Evolutionary conservation across 1,140 invertebrate species (phyloP).

Genomic region (Leptinotarsa defecta): DNA sequence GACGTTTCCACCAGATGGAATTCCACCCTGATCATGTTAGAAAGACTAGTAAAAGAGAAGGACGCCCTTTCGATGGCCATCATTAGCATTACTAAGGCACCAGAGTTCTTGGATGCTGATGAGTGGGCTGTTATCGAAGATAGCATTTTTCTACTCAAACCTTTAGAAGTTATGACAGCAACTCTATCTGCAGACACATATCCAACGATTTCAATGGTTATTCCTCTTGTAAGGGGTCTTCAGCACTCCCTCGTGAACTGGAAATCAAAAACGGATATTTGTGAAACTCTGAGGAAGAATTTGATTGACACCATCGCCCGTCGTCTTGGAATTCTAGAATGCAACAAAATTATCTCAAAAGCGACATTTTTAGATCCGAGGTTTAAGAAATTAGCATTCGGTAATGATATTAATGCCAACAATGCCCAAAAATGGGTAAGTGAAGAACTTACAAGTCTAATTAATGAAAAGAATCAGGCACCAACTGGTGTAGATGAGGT

Average conservation of each 20-base stretch:
- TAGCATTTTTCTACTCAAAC: not conserved
- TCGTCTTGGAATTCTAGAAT: constrained; percentile 42
- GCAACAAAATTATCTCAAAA: constrained; percentile 42
- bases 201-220: not conserved
- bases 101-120: too few species aligned
- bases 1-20: constrained; percentile 32
- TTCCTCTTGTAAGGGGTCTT: not conserved
- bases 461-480: constrained; percentile 10
- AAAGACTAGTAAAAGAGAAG: too few species aligned
- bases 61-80: too few species aligned
- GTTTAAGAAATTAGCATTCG: constrained; percentile 49
- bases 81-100: too few species aligned
- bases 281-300: constrained; percentile 15
- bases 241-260: constrained; percentile 15
- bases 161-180: not conserved
- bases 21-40: not conserved
- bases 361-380: constrained; percentile 47
- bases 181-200: not conserved
- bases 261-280: constrained; percentile 19
- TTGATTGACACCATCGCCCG: constrained; percentile 36
- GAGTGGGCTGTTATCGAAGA: not conserved
- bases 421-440: constrained; percentile 42
- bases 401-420: constrained; percentile 42
- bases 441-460: constrained; percentile 38
- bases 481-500: not conserved